These are phyloP conservation scores for Diorhabda sublineata DNA, from an alignment of 1,140 invertebrate species.

Conservation along the genomic window DNA sequence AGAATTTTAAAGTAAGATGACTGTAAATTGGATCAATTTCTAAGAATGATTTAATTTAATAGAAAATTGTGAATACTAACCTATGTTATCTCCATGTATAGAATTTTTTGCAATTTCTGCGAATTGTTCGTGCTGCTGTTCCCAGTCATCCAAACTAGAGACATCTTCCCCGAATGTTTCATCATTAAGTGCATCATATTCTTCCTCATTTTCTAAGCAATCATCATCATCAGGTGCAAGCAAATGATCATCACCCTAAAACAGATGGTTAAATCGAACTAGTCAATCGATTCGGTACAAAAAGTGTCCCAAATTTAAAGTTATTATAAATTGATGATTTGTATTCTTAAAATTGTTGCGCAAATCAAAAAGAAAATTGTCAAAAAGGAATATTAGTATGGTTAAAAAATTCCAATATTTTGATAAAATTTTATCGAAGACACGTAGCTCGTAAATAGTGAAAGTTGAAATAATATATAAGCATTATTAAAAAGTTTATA, in stretches of 20 bases:
- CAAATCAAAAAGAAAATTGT: background rate
- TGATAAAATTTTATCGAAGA: no score
- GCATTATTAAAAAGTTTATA: background rate
- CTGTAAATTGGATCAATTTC: background rate
- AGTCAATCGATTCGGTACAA: no score
- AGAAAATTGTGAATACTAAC: conserved; percentile 23
- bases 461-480: no score
- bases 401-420: background rate
- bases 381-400: background rate
- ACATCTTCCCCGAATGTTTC: conserved; percentile 76
- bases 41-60: background rate
- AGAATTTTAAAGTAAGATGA: no score
- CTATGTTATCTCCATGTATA: conserved; percentile 46
- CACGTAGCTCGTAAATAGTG: no score
- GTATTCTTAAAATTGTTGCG: background rate
- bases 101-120: conserved; percentile 57
- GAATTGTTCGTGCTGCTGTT: conserved; percentile 65
- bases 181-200: conserved; percentile 86
- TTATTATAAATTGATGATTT: background rate
- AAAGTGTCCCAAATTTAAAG: background rate
- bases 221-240: conserved; percentile 54
- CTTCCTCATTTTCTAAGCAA: conserved; percentile 66
- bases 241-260: conserved; percentile 40
- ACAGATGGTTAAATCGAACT: background rate
- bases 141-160: conserved; percentile 61